Evolutionary conservation across 2,113 vertebrate species (phyloP).

Genomic region (Cettia cetti): DNA sequence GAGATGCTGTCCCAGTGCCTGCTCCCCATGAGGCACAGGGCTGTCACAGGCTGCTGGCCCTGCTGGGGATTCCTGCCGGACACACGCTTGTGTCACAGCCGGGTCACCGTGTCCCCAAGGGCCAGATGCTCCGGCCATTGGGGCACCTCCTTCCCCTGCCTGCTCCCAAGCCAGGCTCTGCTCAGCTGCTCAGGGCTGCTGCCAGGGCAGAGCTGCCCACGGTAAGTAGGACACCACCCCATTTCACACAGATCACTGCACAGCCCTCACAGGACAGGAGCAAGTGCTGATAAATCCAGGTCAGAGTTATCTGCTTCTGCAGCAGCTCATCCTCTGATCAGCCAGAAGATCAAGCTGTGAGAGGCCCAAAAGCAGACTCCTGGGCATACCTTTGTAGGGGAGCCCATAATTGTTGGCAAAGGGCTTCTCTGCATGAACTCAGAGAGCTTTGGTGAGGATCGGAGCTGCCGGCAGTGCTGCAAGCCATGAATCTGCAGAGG

Average conservation of each 20-base stretch:
- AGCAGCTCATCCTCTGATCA: background rate
- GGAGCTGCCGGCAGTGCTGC: constrained; percentile 79
- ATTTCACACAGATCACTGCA: background rate
- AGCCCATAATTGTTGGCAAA: constrained; percentile 92
- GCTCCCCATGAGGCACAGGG: background rate
- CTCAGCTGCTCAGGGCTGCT: background rate
- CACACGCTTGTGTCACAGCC: accelerated
- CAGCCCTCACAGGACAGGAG: background rate
- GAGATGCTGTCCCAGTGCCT: background rate
- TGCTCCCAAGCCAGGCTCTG: background rate
- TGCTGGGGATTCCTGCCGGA: background rate
- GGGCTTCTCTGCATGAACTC: constrained; percentile 94
- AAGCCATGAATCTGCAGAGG: constrained; percentile 59
- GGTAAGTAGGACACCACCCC: background rate
- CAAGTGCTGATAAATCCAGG: background rate
- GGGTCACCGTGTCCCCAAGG: background rate
- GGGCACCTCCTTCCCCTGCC: background rate
- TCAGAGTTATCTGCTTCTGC: background rate
- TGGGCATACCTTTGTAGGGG: constrained; percentile 85
- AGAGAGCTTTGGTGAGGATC: constrained; percentile 88
- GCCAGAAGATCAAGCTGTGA: background rate
- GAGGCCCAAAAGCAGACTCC: background rate
- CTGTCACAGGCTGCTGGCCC: background rate
- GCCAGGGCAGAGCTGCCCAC: background rate
- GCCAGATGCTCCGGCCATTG: background rate